Conservation (phyloP, 2,797 vertebrate species). For the Bryconaethiops microstoma region DNA sequence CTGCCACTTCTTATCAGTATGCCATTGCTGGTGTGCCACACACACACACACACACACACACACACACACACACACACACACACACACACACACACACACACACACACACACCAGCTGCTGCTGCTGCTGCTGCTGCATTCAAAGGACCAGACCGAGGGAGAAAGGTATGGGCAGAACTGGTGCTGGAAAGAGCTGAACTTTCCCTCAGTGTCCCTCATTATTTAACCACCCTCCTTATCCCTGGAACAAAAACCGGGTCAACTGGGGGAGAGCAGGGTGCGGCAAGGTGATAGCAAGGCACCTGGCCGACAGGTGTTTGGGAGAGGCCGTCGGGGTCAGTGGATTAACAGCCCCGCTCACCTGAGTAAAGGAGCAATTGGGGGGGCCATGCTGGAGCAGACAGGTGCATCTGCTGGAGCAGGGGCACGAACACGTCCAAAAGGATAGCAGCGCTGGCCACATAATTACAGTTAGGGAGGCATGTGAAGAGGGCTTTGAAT, state of each 20-base stretch:
- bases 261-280: slow-evolving; percentile 26
- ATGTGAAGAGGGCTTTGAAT: slow-evolving; percentile 43
- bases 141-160: slow-evolving; percentile 41
- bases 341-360: slow-evolving; percentile 72
- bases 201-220: slow-evolving; percentile 48
- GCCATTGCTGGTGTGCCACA: not conserved
- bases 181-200: slow-evolving; percentile 50
- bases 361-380: slow-evolving; percentile 48
- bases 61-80: not conserved
- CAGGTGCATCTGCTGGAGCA: slow-evolving; percentile 68
- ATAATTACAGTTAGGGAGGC: slow-evolving; percentile 63
- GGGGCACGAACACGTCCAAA: slow-evolving; percentile 60
- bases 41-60: not conserved
- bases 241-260: slow-evolving; percentile 41
- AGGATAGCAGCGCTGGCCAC: slow-evolving; percentile 54
- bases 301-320: slow-evolving; percentile 77
- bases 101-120: slow-evolving; percentile 10
- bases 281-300: slow-evolving; percentile 62
- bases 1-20: slow-evolving; percentile 36
- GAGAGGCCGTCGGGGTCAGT: slow-evolving; percentile 51
- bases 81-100: not conserved
- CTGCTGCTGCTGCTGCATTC: slow-evolving; percentile 54
- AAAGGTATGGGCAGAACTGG: slow-evolving; percentile 52
- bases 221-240: slow-evolving; percentile 55
- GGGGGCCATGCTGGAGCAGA: slow-evolving; percentile 40